Evolutionary conservation across 2,113 vertebrate genomes (phyloP).

Genomic region (Tragelaphus buxtoni): DNA sequence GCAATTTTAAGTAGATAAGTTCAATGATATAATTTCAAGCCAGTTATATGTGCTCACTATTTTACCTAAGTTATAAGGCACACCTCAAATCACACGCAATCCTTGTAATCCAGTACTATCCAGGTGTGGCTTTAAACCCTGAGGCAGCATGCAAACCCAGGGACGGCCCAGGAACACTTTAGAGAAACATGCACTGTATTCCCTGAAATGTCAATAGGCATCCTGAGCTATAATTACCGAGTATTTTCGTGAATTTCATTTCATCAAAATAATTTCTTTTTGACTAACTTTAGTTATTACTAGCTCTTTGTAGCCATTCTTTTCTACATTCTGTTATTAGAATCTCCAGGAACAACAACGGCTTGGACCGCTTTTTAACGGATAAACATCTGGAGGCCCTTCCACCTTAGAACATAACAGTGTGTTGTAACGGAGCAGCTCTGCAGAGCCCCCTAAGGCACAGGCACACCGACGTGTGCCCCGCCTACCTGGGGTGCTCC

Average conservation of each 20-base stretch:
- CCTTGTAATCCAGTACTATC: not conserved
- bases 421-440: not conserved
- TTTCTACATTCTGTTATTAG: not conserved
- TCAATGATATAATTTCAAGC: not conserved
- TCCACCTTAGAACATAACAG: not conserved
- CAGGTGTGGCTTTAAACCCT: conserved; percentile 11
- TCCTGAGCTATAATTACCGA: not conserved
- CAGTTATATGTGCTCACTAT: not conserved
- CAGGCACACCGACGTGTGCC: not conserved
- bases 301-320: not conserved
- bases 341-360: not conserved
- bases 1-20: not conserved
- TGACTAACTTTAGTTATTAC: not conserved
- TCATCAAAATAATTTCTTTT: not conserved
- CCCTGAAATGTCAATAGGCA: not conserved
- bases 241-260: not conserved
- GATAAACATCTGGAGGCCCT: not conserved
- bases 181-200: not conserved
- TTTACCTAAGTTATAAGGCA: not conserved
- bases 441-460: not conserved
- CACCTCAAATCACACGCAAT: not conserved
- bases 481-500: conserved; percentile 90
- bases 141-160: not conserved
- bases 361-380: not conserved
- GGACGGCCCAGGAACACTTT: not conserved